phyloP scores from a whole-genome alignment of 1,140 invertebrate species.

The Trissolcus basalis region DNA sequence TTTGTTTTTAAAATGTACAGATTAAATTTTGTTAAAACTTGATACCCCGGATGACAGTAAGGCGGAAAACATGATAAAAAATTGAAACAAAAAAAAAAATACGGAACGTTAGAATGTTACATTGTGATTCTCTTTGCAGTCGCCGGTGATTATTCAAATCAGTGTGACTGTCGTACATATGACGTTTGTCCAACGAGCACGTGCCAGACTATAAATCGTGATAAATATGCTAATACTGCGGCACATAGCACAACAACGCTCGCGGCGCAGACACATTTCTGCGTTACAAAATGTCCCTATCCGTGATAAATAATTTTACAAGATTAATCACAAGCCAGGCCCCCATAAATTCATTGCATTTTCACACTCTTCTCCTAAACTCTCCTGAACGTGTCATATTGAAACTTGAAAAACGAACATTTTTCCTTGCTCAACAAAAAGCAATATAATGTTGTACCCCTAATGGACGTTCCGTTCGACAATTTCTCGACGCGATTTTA shows the following conservation, averaged over 20 bases:
- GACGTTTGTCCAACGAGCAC: conserved; percentile 41
- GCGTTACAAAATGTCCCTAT: conserved; percentile 28
- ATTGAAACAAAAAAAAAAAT: conserved; percentile 24
- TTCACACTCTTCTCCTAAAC: neutral
- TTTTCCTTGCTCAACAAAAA: conserved; percentile 1
- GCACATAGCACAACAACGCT: conserved; percentile 23
- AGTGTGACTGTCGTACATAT: conserved; percentile 40
- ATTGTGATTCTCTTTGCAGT: conserved; percentile 48
- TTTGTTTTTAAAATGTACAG: too few relatives aligned
- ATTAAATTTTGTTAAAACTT: too few relatives aligned
- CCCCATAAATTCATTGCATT: conserved; percentile 26
- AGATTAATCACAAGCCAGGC: conserved; percentile 30
- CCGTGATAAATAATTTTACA: conserved; percentile 36
- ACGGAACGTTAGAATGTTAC: conserved; percentile 25
- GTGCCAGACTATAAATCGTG: conserved; percentile 43
- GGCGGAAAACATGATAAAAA: neutral
- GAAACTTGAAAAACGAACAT: neutral
- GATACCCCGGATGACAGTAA: too few relatives aligned
- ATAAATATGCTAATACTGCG: conserved; percentile 52
- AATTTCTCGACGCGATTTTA: conserved; percentile 7
- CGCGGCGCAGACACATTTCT: conserved; percentile 33
- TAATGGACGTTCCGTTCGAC: neutral
- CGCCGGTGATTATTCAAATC: conserved; percentile 50
- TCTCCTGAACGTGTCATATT: too few relatives aligned
- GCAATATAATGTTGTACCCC: too few relatives aligned